A percentile compares a stretch with the other conserved stretches of the same genome.
Conservation (phyloP, 92 coral and sea anemone genomes). For the Heteractis magnifica region DNA sequence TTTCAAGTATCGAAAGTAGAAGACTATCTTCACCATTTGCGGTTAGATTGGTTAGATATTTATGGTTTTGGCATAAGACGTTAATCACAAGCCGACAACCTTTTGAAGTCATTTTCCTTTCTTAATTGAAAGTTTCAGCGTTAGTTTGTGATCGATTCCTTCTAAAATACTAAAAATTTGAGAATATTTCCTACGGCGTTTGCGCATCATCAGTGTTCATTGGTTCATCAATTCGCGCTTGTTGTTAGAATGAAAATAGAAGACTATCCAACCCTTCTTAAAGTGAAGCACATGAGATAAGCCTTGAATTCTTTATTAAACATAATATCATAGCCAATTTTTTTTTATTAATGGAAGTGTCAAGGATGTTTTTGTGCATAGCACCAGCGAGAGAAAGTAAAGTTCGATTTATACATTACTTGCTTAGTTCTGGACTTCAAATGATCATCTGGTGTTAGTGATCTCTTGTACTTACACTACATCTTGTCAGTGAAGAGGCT, state of each 20-base stretch:
- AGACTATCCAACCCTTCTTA: not conserved
- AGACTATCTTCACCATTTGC: not conserved
- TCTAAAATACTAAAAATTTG: too few relatives aligned
- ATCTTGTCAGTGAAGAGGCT: not conserved
- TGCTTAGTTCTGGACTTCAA: not conserved
- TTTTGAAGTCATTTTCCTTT: not conserved
- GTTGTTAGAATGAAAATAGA: not conserved
- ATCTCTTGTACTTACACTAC: not conserved
- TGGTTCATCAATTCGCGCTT: not conserved
- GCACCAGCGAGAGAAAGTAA: not conserved
- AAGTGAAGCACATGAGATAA: not conserved
- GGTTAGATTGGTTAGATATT: not conserved
- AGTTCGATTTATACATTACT: not conserved
- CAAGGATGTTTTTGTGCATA: too few relatives aligned
- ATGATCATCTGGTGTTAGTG: too few relatives aligned
- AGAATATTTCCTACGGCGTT: not conserved
- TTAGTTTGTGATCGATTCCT: not conserved
- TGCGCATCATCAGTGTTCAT: not conserved
- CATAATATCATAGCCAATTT: not conserved
- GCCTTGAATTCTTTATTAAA: not conserved
- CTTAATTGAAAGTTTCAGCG: not conserved
- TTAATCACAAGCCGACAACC: not conserved
- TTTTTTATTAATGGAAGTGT: not conserved
- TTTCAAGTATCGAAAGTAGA: not conserved
- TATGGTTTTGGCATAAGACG: not conserved